A percentile compares a stretch with the other conserved stretches of the same genome.
Evolutionary conservation across 2,888 invertebrate species (phyloP).

Genomic region (Trissolcus japonicus): DNA sequence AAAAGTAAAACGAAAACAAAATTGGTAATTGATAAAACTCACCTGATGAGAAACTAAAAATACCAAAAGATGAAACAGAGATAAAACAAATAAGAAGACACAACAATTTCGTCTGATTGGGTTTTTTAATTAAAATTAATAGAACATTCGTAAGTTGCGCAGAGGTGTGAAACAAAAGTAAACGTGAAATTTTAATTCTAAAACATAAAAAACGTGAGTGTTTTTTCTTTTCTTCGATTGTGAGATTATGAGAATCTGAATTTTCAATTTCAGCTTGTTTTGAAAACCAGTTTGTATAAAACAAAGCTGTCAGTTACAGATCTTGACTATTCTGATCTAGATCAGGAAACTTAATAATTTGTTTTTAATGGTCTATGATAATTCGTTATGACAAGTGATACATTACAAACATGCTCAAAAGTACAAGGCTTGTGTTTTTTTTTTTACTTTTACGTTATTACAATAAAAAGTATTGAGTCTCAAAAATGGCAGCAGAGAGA

Average conservation of each 20-base stretch:
- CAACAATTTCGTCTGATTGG: background rate
- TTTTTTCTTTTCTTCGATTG: too few relatives aligned
- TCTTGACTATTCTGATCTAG: slow-evolving; percentile 31
- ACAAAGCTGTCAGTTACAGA: slow-evolving; percentile 6
- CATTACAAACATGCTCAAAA: slow-evolving; percentile 48
- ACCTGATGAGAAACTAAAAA: background rate
- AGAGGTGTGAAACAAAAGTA: background rate
- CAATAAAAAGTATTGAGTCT: slow-evolving; percentile 25
- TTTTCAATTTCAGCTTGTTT: background rate
- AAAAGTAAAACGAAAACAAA: background rate
- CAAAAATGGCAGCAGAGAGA: slow-evolving; percentile 44
- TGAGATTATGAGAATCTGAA: slow-evolving; percentile 1
- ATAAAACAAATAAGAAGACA: background rate
- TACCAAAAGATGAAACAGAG: background rate
- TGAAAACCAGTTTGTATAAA: too few relatives aligned
- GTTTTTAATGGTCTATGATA: slow-evolving; percentile 31
- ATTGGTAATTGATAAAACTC: background rate
- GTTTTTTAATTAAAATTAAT: background rate
- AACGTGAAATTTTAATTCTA: too few relatives aligned
- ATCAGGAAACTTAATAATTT: slow-evolving; percentile 11
- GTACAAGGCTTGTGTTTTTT: slow-evolving; percentile 20
- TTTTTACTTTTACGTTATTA: slow-evolving; percentile 9
- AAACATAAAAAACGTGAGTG: too few relatives aligned
- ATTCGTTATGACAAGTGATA: slow-evolving; percentile 31
- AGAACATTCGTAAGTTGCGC: background rate